Conservation (phyloP, 1,140 invertebrate species). For the Archivesica marissinica region DNA sequence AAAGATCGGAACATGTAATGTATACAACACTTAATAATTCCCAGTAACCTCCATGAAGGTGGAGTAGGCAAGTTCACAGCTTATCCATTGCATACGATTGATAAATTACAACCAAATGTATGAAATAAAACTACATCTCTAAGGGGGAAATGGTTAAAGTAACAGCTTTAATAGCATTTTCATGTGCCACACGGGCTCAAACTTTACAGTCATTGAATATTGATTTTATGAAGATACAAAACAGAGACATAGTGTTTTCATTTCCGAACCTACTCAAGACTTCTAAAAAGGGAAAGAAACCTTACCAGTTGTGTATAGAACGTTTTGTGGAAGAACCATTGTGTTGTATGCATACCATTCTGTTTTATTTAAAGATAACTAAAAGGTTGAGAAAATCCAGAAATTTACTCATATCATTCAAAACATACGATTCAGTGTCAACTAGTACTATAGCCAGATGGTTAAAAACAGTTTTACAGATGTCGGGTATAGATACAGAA, state of each 20-base stretch:
- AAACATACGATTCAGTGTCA: neutral
- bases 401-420: neutral
- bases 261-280: constrained; percentile 11
- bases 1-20: too few relatives aligned
- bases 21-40: too few relatives aligned
- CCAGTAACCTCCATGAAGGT: too few relatives aligned
- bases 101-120: too few relatives aligned
- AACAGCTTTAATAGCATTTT: constrained; percentile 28
- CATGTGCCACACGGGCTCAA: constrained; percentile 50
- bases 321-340: neutral
- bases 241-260: neutral
- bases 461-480: neutral
- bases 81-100: too few relatives aligned
- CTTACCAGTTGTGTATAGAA: neutral
- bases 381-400: neutral
- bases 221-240: neutral
- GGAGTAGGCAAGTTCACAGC: too few relatives aligned
- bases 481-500: neutral
- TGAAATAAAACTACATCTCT: too few relatives aligned
- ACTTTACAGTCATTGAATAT: constrained; percentile 52
- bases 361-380: neutral
- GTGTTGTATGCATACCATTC: neutral
- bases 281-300: neutral
- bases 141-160: neutral
- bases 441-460: too few relatives aligned